These are phyloP conservation scores for Thysanoteuthis rhombus DNA, from an alignment of 2,888 invertebrate genomes.

Conservation along the genomic window DNA sequence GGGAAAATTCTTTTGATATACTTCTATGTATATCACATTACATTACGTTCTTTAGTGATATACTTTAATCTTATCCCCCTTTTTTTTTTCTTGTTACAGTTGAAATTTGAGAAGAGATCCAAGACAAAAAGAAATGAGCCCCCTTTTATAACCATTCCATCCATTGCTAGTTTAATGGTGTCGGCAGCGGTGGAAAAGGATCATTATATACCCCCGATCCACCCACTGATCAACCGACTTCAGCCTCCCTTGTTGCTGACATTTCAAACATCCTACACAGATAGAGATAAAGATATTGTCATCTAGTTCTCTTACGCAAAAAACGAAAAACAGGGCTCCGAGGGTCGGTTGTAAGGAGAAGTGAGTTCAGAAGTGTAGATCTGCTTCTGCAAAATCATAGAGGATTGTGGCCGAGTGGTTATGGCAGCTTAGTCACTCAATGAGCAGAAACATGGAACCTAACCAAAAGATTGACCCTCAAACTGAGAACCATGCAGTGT, in stretches of 20 bases:
- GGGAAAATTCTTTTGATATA: neutral
- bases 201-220: neutral
- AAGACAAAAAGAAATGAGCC: neutral
- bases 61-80: neutral
- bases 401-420: no score
- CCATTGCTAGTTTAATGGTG: neutral
- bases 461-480: no score
- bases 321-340: no score
- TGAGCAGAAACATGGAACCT: no score
- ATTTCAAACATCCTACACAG: neutral
- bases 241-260: neutral
- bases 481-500: no score
- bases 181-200: neutral
- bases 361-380: no score
- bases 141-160: neutral
- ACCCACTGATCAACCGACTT: neutral
- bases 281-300: no score
- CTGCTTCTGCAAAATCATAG: no score
- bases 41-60: neutral
- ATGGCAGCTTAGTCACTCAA: no score
- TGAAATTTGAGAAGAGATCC: neutral
- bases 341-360: no score
- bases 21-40: neutral
- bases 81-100: neutral
- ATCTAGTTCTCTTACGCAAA: no score